Evolutionary conservation across 2,888 invertebrate genomes (phyloP).

Genomic region (Synergus japonicus): DNA sequence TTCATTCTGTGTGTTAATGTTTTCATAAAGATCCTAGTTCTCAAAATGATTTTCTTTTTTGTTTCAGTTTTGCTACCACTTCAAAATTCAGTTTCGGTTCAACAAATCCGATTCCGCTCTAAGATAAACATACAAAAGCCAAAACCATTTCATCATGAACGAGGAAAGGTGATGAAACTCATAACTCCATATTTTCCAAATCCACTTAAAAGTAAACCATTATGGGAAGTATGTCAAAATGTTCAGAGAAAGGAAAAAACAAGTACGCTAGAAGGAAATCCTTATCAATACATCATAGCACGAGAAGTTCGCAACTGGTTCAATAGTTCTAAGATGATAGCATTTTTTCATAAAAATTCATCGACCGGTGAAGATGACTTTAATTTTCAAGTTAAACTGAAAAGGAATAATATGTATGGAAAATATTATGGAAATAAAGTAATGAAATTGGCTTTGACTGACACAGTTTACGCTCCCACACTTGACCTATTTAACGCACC

Average conservation of each 20-base stretch:
- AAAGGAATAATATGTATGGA: conserved; percentile 84
- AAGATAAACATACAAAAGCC: conserved; percentile 90
- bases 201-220: conserved; percentile 67
- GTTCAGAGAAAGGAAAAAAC: conserved; percentile 69
- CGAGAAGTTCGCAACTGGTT: conserved; percentile 86
- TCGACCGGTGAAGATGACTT: conserved; percentile 83
- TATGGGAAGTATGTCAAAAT: conserved; percentile 78
- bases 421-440: conserved; percentile 84
- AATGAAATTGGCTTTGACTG: conserved; percentile 82
- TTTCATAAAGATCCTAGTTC: not conserved
- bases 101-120: conserved; percentile 84
- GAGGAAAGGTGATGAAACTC: conserved; percentile 83
- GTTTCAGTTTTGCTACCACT: conserved; percentile 68
- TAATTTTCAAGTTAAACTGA: conserved; percentile 82
- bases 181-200: conserved; percentile 82
- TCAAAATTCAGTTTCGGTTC: conserved; percentile 66
- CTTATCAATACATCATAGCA: conserved; percentile 86
- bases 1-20: not conserved
- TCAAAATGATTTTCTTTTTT: conserved; percentile 42
- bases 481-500: conserved; percentile 83
- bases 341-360: conserved; percentile 86
- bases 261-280: conserved; percentile 78
- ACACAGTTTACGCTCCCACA: conserved; percentile 84
- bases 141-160: conserved; percentile 84
- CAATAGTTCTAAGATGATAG: conserved; percentile 85